Evolutionary conservation across 2,113 vertebrate genomes (phyloP), one percentile per base, ranked within the genome.

Genomic region (Proteles cristata): DNA sequence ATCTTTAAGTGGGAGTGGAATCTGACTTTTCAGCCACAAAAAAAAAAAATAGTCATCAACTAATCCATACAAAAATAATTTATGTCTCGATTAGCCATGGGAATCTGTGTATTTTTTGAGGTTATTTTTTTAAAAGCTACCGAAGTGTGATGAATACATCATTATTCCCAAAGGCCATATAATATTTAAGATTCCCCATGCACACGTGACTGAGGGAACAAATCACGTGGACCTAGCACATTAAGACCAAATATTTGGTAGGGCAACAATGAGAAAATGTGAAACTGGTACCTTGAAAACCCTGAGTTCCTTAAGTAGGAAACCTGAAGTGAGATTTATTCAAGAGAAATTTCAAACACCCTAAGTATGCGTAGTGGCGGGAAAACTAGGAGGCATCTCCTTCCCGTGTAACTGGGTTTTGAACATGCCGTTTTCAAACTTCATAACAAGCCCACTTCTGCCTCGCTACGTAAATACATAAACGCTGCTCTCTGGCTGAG

Each of bases 1-100:
- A 88, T 89, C 84, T 76, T 97, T 96, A 95, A 68, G 8, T 97
- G 77, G 58, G 81, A 95, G 43, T 76, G 84, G 4, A 82, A 85
- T 69, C 83, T 3, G 61, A 85, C 55, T 95, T 96, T 96, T 79
- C 88, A 88, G 63, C 77, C 39, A 86, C n/a, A n/a, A 81, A 93
- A 79, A 95, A 97, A 80, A 93, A 79, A 95, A 97, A 80, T 86
- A 96, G 35, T 88, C 88, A 58, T 71, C 88, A 87, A 63, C 97
- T 77, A 90, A 16, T 66, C 66, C 65, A 43, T 55, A 79, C 1
- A 86, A 69, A 90, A 83, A 43, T 95, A 90, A 84, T 26, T 92
- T 80, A 73, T 91, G 93, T 95, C 45, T 95, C 80, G 96, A 15
- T 23, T 92, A 77, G 66, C 16, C 39, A 55, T 45, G 33, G 5